Evolutionary conservation across 2,113 vertebrate genomes (phyloP).

Genomic region (Oryzias melastigma): DNA sequence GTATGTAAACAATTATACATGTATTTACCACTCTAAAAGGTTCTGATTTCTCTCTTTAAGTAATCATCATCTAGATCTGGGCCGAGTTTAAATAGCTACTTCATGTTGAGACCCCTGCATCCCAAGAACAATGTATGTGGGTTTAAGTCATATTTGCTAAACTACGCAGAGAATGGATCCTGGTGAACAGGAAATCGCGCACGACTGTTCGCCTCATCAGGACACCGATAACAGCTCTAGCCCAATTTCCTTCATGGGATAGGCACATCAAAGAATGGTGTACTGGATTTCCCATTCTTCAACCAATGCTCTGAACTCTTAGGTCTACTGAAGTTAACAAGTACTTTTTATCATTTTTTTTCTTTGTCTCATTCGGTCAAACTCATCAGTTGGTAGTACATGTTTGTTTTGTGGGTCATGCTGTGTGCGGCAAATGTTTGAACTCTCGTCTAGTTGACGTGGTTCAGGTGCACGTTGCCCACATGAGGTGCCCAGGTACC

Average conservation of each 20-base stretch:
- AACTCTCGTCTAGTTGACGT: conserved; percentile 89
- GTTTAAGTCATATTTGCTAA: conserved; percentile 92
- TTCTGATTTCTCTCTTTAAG: conserved; percentile 83
- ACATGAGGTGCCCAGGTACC: conserved; percentile 98
- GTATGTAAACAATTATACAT: conserved; percentile 99
- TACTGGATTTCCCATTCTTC: conserved; percentile 72
- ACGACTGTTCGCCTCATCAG: conserved; percentile 85
- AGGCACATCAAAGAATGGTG: conserved; percentile 89
- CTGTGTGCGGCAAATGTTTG: conserved; percentile 66
- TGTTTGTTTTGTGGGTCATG: conserved; percentile 67
- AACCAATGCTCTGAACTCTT: conserved; percentile 63
- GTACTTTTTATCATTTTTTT: conserved; percentile 61
- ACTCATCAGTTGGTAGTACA: conserved; percentile 66
- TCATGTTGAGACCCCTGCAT: conserved; percentile 87
- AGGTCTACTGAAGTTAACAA: conserved; percentile 74
- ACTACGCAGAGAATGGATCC: conserved; percentile 91
- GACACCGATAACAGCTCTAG: conserved; percentile 82
- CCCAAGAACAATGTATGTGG: conserved; percentile 84
- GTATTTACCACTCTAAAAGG: conserved; percentile 95
- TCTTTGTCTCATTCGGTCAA: conserved; percentile 69
- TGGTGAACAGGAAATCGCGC: conserved; percentile 84
- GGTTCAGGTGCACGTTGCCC: conserved; percentile 99
- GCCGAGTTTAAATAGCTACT: conserved; percentile 89
- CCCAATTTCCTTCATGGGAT: conserved; percentile 81
- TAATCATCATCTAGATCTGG: conserved; percentile 90